phyloP scores from a whole-genome alignment of 2,797 vertebrate species.

The Tiaroga cobitis region DNA sequence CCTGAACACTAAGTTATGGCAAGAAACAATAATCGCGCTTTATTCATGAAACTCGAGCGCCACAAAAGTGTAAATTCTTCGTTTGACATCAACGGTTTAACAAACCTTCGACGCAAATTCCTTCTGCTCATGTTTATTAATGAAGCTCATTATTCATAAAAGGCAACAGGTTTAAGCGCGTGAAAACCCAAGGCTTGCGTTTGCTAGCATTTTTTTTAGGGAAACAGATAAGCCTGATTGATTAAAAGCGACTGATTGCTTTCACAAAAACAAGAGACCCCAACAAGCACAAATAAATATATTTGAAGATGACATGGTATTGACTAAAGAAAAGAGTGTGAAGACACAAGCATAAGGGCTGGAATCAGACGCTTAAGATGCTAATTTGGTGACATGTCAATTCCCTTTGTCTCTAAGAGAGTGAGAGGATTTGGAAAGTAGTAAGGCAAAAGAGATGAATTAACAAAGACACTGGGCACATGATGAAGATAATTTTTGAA shows the following conservation, averaged over 20 bases:
- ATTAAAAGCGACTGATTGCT: conserved; percentile 6
- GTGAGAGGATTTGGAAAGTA: conserved; percentile 7
- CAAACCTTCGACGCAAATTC: not conserved
- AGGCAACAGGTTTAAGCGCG: conserved; percentile 1
- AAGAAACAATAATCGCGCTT: not conserved
- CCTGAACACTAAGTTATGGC: conserved; percentile 26
- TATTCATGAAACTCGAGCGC: not conserved
- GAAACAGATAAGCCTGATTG: not conserved
- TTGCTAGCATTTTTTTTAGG: not conserved
- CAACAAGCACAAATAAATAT: not conserved
- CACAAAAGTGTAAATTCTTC: not conserved
- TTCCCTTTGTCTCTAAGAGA: not conserved
- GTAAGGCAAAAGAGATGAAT: conserved; percentile 56
- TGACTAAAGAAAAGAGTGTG: not conserved
- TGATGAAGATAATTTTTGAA: not conserved
- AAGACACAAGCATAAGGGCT: not conserved
- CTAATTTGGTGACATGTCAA: not conserved
- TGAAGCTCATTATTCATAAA: not conserved
- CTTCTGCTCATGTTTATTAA: not conserved
- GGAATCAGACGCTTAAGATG: not conserved
- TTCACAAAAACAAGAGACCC: not conserved
- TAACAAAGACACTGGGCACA: conserved; percentile 23
- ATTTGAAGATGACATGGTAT: not conserved
- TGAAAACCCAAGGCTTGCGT: not conserved
- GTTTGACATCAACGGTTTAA: not conserved